Evolutionary conservation across 1,140 invertebrate genomes (phyloP).

Genomic region (Orchesella cincta): DNA sequence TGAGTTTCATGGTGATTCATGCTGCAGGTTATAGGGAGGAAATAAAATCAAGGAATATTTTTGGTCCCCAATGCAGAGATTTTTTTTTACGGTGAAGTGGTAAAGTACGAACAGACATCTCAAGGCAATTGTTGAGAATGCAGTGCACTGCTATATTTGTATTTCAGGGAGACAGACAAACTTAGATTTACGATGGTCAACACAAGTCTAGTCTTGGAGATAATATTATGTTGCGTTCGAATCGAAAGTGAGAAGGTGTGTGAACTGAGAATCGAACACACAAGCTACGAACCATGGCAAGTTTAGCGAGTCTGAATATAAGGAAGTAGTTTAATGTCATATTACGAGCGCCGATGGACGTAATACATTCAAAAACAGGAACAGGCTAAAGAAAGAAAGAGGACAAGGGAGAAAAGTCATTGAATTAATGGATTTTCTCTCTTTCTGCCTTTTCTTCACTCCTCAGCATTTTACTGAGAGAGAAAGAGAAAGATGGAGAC

Average conservation of each 20-base stretch:
- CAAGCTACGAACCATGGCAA: neutral
- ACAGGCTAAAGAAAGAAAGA: neutral
- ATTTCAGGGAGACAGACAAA: neutral
- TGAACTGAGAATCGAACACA: neutral
- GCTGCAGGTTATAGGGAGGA: too few relatives aligned
- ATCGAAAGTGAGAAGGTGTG: neutral
- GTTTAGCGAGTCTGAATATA: neutral
- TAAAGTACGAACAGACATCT: too few relatives aligned
- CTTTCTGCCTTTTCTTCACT: neutral
- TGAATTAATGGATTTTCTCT: slow-evolving; percentile 24
- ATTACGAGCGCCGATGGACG: neutral
- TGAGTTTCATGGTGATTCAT: too few relatives aligned
- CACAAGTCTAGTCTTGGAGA: too few relatives aligned
- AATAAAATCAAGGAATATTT: too few relatives aligned
- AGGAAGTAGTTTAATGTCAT: slow-evolving; percentile 7
- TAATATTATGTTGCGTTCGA: neutral
- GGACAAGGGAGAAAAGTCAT: slow-evolving; percentile 18
- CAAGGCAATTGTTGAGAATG: too few relatives aligned
- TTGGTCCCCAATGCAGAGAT: too few relatives aligned
- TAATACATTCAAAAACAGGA: slow-evolving; percentile 17
- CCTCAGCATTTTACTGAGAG: slow-evolving; percentile 4
- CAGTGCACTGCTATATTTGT: too few relatives aligned
- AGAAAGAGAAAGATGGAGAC: neutral
- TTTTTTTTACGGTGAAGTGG: too few relatives aligned
- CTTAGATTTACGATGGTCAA: slow-evolving; percentile 22